phyloP scores from a whole-genome alignment of 1,140 invertebrate genomes.

The Zaprionus inermis region DNA sequence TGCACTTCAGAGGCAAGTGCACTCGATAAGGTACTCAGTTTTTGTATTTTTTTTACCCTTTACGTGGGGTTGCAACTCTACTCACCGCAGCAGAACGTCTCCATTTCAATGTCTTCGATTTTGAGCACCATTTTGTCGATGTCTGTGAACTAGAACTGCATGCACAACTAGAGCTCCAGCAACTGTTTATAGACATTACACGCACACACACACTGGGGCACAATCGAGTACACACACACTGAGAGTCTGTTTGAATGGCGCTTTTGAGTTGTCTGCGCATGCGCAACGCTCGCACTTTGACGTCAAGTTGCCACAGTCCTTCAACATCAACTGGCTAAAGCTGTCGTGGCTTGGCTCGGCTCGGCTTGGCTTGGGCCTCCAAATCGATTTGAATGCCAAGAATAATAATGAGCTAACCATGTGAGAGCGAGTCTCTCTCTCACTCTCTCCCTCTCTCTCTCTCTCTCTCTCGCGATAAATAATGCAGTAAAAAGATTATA shows the following conservation, averaged over 20 bases:
- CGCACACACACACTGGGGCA: background rate
- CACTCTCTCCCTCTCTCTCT: background rate
- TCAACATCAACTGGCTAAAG: conserved; percentile 75
- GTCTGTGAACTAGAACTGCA: background rate
- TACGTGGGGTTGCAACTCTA: conserved; percentile 53
- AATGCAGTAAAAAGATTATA: conserved; percentile 68
- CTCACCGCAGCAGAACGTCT: conserved; percentile 82
- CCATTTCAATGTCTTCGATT: conserved; percentile 79
- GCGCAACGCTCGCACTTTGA: conserved; percentile 44
- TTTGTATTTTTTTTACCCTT: background rate
- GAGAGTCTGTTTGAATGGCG: conserved; percentile 7
- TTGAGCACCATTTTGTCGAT: conserved; percentile 62
- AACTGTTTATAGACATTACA: conserved; percentile 1
- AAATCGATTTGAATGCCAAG: conserved; percentile 61
- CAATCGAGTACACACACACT: background rate
- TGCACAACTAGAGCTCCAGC: background rate
- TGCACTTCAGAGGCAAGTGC: conserved; percentile 33
- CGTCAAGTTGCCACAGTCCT: conserved; percentile 77
- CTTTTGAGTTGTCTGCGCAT: conserved; percentile 47
- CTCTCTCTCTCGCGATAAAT: conserved; percentile 35
- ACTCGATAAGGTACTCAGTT: background rate
- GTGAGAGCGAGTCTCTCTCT: background rate
- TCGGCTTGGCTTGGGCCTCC: conserved; percentile 53
- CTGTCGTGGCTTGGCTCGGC: conserved; percentile 37
- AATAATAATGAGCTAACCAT: conserved; percentile 69